These are phyloP conservation scores for Tipula lateralis DNA, from an alignment of 2,888 invertebrate genomes.

Conservation along the genomic window DNA sequence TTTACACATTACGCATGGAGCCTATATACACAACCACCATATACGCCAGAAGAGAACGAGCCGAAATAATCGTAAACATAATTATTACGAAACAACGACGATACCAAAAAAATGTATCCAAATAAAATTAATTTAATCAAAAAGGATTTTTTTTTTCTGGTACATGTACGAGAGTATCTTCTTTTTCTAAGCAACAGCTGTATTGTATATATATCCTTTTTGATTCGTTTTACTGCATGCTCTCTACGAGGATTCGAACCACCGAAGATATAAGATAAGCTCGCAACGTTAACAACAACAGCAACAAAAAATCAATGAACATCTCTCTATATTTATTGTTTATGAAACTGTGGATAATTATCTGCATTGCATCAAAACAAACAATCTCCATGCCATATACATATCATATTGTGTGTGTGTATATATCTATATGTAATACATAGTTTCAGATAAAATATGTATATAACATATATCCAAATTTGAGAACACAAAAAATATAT, in stretches of 20 bases:
- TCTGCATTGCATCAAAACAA: conserved; percentile 19
- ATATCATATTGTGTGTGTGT: neutral
- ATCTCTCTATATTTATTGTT: conserved; percentile 9
- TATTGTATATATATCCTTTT: neutral
- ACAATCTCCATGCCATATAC: neutral
- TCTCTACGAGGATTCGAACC: neutral
- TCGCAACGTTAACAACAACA: neutral
- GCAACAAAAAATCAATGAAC: neutral
- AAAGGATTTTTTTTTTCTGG: neutral
- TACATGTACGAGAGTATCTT: neutral
- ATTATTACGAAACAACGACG: neutral
- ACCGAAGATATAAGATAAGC: neutral
- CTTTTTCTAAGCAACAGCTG: neutral
- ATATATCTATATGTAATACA: neutral
- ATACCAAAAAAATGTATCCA: neutral
- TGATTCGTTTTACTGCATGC: neutral
- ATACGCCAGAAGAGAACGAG: neutral
- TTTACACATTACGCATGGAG: neutral
- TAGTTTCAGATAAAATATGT: neutral
- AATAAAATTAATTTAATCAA: neutral
- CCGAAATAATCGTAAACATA: neutral
- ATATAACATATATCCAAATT: neutral
- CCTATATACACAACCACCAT: neutral
- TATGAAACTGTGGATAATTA: conserved; percentile 19
- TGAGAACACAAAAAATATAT: too few species aligned